Base-by-base conservation (phyloP, 2,888 invertebrate species). In the Tanypteryx hageni region DNA sequence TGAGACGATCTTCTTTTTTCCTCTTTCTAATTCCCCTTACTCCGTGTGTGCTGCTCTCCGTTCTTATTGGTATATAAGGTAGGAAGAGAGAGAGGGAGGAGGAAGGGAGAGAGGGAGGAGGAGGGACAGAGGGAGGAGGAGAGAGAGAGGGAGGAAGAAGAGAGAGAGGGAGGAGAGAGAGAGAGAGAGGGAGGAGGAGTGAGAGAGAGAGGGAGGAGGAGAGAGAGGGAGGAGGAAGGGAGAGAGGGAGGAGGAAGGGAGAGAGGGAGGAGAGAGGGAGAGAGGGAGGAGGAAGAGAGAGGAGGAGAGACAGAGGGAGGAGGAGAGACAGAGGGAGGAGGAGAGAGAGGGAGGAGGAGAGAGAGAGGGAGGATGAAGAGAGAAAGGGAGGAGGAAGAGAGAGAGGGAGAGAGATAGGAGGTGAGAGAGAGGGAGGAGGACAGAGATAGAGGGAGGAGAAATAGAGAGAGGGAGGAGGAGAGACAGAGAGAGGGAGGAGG, bases 401-500 rank as follows among this genome's bases (percentile, higher is more conserved):
- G 83, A 83, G 83, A 57, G 56, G 83, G 57, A 83, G n/a, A 9
- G 57, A 57, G 56, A 18, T 16, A 16, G 61, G 61, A 56, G 83
- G 83, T 8, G 14, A 56, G 83, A n/a, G 83, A 83, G 56, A 44
- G 83, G 57, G 83, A 27, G 57, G 44, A 44, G n/a, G n/a, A n/a
- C n/a, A 83, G 57, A 83, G 56, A 83, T 44, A 83, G 83, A 57
- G 56, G 83, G 57, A 83, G n/a, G 57, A 27, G 57, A 83, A 44
- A 83, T n/a, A 83, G 56, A 83, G 83, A 83, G 83, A 57, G 56
- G 83, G 57, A 83, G n/a, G 57, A 57, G n/a, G n/a, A n/a, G n/a
- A n/a, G n/a, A n/a, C n/a, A 83, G 56, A 83, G 83, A 83, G 83
- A 57, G 56, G 83, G 57, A 83, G n/a, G 57, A 27, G 57, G 44